A percentile compares a stretch with the other conserved stretches of the same genome.
These are phyloP conservation scores for Parotocinclus haroldoi DNA, from an alignment of 2,797 vertebrate species.

Conservation along the genomic window DNA sequence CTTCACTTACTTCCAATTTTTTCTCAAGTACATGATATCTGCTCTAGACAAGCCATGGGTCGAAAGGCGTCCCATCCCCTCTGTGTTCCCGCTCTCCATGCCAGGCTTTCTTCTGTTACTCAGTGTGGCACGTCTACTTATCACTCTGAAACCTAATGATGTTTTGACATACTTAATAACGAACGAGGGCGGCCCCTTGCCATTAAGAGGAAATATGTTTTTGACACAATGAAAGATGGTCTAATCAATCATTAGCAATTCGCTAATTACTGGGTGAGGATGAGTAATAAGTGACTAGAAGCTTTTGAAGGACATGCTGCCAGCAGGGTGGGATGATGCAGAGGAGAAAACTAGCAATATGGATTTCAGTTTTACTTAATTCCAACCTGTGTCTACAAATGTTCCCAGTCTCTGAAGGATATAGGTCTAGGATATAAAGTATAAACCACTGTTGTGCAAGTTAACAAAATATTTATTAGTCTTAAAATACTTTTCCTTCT, in stretches of 20 bases:
- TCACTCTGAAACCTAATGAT: constrained; percentile 43
- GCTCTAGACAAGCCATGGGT: constrained; percentile 1
- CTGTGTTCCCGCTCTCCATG: not conserved
- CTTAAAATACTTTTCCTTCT: too few species aligned
- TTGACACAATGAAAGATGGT: constrained; percentile 53
- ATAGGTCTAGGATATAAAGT: too few species aligned
- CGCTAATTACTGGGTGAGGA: constrained; percentile 55
- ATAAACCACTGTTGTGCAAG: too few species aligned
- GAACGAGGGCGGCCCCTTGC: constrained; percentile 38
- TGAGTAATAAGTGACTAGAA: constrained; percentile 46
- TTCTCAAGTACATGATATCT: constrained; percentile 11
- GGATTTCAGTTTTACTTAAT: too few species aligned
- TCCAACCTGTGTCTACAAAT: not conserved
- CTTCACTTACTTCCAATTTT: not conserved
- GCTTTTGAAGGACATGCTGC: constrained; percentile 44
- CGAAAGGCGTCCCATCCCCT: not conserved
- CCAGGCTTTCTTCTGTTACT: constrained; percentile 12
- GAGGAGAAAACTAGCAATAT: not conserved
- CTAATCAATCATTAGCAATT: constrained; percentile 55
- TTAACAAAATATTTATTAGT: too few species aligned
- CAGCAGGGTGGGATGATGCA: not conserved
- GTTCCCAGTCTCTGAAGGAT: too few species aligned
- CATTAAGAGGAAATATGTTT: constrained; percentile 52
- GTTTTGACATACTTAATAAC: constrained; percentile 53
- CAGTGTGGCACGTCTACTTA: constrained; percentile 18